A percentile compares a stretch with the other conserved stretches of the same genome.
Evolutionary conservation across 2,113 vertebrate species (phyloP).

Genomic region (Zonotrichia leucophrys): DNA sequence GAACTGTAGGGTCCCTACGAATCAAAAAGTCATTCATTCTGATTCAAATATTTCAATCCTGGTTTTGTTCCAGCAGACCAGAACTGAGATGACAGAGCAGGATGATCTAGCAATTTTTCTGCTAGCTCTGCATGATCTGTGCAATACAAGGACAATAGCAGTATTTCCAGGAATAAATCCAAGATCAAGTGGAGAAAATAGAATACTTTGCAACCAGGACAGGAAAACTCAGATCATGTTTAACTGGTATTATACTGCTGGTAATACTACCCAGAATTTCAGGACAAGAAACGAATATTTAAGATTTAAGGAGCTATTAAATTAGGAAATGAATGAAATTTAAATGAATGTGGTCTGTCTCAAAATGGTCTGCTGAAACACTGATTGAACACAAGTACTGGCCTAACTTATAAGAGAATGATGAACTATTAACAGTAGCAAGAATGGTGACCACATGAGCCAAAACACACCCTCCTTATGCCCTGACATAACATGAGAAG

Average conservation of each 20-base stretch:
- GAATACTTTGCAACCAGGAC: neutral
- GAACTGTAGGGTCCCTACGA: neutral
- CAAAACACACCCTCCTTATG: neutral
- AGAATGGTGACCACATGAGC: neutral
- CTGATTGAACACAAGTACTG: neutral
- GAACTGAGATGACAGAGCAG: neutral
- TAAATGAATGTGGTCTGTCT: neutral
- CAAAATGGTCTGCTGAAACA: neutral
- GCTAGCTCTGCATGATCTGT: neutral
- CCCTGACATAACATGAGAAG: neutral
- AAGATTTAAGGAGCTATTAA: neutral
- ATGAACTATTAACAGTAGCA: neutral
- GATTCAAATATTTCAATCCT: neutral
- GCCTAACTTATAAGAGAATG: neutral
- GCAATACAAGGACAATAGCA: neutral
- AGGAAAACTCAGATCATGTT: neutral
- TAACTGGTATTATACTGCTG: neutral
- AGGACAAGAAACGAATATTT: neutral
- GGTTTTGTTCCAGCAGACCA: neutral
- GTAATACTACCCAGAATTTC: neutral
- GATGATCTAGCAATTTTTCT: neutral
- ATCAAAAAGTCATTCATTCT: neutral
- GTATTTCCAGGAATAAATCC: neutral
- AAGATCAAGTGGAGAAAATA: neutral
- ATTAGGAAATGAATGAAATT: neutral